Percentiles rank a stretch among this genome's conserved stretches.
Evolutionary conservation across 2,113 vertebrate species (phyloP).

Genomic region (Craseonycteris thonglongyai): DNA sequence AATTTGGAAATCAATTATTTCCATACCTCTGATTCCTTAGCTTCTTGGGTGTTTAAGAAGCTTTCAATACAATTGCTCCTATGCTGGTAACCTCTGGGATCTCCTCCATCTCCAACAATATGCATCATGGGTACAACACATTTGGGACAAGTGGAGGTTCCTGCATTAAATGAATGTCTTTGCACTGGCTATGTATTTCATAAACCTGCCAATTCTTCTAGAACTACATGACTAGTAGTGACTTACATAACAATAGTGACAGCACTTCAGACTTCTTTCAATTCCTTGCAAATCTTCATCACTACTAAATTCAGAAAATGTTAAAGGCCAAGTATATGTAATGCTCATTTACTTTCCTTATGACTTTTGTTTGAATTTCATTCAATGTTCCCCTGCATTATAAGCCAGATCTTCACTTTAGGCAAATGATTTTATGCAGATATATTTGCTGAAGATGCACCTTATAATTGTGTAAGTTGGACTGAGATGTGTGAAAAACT

Average conservation of each 20-base stretch:
- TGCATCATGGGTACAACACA: neutral
- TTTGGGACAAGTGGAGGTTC: neutral
- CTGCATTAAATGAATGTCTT: neutral
- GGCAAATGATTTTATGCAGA: neutral
- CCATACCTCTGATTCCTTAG: neutral
- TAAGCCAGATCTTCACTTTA: neutral
- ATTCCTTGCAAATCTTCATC: neutral
- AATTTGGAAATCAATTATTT: neutral
- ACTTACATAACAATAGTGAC: neutral
- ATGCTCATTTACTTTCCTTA: neutral
- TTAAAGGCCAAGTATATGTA: neutral
- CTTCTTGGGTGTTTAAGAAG: neutral
- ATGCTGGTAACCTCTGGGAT: neutral
- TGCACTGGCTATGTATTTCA: neutral
- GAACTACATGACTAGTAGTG: neutral
- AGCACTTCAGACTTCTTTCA: neutral
- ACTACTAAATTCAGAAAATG: neutral
- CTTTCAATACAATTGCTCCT: neutral
- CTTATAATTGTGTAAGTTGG: slow-evolving; percentile 2
- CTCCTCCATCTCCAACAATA: neutral
- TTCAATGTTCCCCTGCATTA: neutral
- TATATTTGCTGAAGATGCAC: neutral
- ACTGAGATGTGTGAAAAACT: slow-evolving; percentile 12
- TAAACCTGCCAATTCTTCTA: neutral
- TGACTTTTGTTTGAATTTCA: neutral